Evolutionary conservation across 2,797 vertebrate genomes (phyloP).

Genomic region (Rhynchonycteris naso): DNA sequence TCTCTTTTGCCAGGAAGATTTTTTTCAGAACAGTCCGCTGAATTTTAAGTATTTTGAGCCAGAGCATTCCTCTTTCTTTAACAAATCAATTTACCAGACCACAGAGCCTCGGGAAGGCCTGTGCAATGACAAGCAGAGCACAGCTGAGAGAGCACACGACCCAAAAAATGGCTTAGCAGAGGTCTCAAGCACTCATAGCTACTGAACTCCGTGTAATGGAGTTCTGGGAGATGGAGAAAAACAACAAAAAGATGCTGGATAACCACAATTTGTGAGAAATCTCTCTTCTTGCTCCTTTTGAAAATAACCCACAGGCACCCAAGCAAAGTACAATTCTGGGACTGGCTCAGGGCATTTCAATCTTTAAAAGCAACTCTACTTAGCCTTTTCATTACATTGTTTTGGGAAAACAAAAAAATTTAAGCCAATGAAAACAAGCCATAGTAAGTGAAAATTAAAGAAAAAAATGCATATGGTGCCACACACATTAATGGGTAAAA

Average conservation of each 20-base stretch:
- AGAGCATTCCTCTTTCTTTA: slow-evolving; percentile 67
- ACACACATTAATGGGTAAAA: not conserved
- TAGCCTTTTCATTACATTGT: not conserved
- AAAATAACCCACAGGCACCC: slow-evolving; percentile 29
- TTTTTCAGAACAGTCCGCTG: slow-evolving; percentile 66
- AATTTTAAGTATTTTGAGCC: slow-evolving; percentile 71
- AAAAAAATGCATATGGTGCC: not conserved
- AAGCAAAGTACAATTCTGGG: slow-evolving; percentile 38
- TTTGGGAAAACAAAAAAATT: slow-evolving; percentile 42
- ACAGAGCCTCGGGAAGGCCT: slow-evolving; percentile 68
- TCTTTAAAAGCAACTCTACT: not conserved
- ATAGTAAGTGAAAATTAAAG: not conserved
- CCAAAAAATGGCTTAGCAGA: not conserved
- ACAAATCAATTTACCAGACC: slow-evolving; percentile 65
- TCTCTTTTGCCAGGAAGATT: slow-evolving; percentile 71
- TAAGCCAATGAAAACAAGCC: slow-evolving; percentile 24
- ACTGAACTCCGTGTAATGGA: not conserved
- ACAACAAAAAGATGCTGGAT: not conserved
- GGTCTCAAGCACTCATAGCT: not conserved
- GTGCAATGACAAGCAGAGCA: slow-evolving; percentile 33
- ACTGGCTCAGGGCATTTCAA: not conserved
- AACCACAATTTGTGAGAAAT: slow-evolving; percentile 16
- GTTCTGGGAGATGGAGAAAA: not conserved
- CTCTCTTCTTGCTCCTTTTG: not conserved
- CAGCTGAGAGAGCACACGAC: not conserved